Conservation (phyloP, 2,113 vertebrate genomes). For the Miniopterus natalensis region DNA sequence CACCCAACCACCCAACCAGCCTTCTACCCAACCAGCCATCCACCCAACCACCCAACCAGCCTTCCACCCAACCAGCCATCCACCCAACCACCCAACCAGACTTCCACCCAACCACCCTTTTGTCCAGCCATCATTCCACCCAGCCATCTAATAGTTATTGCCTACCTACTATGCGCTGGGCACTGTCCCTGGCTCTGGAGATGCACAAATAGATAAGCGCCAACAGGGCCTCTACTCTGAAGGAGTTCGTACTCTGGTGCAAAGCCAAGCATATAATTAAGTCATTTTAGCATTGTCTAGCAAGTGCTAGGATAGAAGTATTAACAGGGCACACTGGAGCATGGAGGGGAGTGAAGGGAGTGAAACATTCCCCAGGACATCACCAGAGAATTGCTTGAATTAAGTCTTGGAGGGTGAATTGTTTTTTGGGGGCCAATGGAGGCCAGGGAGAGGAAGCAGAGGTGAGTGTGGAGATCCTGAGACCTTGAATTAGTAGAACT, state of each 20-base stretch:
- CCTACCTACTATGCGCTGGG: fast-evolving
- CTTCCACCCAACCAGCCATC: no score
- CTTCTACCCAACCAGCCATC: no score
- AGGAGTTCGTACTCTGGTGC: neutral
- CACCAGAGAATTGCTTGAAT: neutral
- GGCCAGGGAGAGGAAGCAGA: neutral
- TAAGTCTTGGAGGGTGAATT: neutral
- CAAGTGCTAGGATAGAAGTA: fast-evolving
- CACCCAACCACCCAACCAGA: no score
- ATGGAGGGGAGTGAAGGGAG: no score
- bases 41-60: no score
- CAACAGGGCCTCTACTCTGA: neutral
- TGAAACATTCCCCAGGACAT: neutral
- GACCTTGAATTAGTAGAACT: neutral
- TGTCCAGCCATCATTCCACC: neutral
- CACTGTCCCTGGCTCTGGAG: neutral
- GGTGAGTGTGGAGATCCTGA: neutral
- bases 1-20: no score
- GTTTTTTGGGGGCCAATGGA: neutral
- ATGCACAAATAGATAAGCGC: neutral
- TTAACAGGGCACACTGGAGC: fast-evolving
- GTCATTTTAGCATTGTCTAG: neutral
- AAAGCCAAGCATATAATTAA: fast-evolving
- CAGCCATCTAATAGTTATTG: no score
- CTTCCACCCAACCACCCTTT: neutral